Percentiles rank a stretch among this genome's conserved stretches.
Evolutionary conservation across 37 sponge, comb jelly and placozoan genomes (phyloP).

Genomic region (Cliona cf. orientalis): DNA sequence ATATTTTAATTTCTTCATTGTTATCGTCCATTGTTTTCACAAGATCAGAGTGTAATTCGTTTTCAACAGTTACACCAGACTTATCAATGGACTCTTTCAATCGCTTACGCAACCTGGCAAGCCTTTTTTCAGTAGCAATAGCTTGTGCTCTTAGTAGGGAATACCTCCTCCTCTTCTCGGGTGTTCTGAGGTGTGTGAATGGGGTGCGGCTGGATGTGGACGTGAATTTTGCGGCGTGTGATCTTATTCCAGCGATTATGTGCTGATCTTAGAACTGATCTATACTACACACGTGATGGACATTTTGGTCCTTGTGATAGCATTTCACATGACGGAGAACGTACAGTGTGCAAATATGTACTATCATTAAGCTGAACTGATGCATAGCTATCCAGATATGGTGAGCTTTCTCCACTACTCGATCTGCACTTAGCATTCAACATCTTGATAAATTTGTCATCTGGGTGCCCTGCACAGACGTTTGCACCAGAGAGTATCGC

Average conservation of each 20-base stretch:
- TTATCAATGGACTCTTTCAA: neutral
- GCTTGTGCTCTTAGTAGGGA: neutral
- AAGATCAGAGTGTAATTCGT: conserved; percentile 30
- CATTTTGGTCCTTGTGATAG: neutral
- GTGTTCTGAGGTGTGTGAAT: conserved; percentile 20
- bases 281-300: conserved; percentile 2
- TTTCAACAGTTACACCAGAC: conserved; percentile 20
- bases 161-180: conserved; percentile 20
- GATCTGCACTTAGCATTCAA: conserved; percentile 27
- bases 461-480: conserved; percentile 45
- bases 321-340: conserved; percentile 8
- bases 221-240: neutral
- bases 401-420: neutral
- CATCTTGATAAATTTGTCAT: conserved; percentile 16
- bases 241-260: conserved; percentile 17
- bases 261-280: conserved; percentile 16
- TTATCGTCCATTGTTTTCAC: conserved; percentile 15
- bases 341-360: conserved; percentile 14
- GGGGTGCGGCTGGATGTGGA: conserved; percentile 10
- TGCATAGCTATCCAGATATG: conserved; percentile 2
- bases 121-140: conserved; percentile 4
- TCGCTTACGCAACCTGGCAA: neutral
- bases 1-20: neutral
- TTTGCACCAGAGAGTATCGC: neutral
- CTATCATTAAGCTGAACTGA: neutral